A percentile compares a stretch with the other conserved stretches of the same genome.
Conservation (phyloP, 2,113 vertebrate genomes). For the Callionymus lyra region DNA sequence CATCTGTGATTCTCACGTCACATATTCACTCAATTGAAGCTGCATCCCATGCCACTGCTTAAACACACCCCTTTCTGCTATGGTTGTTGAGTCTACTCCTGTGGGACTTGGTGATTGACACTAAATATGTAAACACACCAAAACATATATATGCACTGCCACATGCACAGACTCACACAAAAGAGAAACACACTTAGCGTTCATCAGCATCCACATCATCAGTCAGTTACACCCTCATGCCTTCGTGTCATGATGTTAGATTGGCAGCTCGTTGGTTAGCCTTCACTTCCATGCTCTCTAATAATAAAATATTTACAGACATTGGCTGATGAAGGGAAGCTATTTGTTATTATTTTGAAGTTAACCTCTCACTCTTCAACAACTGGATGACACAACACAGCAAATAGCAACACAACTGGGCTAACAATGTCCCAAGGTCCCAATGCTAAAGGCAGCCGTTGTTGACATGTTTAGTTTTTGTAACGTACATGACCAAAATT, state of each 20-base stretch:
- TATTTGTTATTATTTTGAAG: not conserved
- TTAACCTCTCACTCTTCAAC: too few species aligned
- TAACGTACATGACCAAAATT: too few species aligned
- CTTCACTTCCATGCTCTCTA: slow-evolving; percentile 32
- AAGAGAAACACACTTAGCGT: slow-evolving; percentile 1
- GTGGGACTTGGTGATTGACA: slow-evolving; percentile 35
- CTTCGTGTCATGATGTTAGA: slow-evolving; percentile 55
- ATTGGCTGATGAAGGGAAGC: slow-evolving; percentile 24
- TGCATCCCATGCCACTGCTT: slow-evolving; percentile 7
- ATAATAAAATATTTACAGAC: slow-evolving; percentile 42
- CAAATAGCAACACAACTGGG: not conserved
- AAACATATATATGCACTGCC: not conserved
- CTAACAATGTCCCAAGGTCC: too few species aligned
- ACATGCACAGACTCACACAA: not conserved
- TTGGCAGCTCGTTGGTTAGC: slow-evolving; percentile 34
- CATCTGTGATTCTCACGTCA: slow-evolving; percentile 38
- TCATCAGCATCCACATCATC: slow-evolving; percentile 53
- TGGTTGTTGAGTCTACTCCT: slow-evolving; percentile 21
- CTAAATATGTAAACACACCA: slow-evolving; percentile 6
- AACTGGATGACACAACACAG: not conserved
- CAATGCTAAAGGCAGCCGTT: slow-evolving; percentile 3
- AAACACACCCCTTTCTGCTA: slow-evolving; percentile 30
- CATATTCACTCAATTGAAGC: slow-evolving; percentile 19
- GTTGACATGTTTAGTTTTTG: too few species aligned
- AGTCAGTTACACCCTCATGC: slow-evolving; percentile 50